Evolutionary conservation across 2,113 vertebrate species (phyloP).

Genomic region (Pavo muticus): DNA sequence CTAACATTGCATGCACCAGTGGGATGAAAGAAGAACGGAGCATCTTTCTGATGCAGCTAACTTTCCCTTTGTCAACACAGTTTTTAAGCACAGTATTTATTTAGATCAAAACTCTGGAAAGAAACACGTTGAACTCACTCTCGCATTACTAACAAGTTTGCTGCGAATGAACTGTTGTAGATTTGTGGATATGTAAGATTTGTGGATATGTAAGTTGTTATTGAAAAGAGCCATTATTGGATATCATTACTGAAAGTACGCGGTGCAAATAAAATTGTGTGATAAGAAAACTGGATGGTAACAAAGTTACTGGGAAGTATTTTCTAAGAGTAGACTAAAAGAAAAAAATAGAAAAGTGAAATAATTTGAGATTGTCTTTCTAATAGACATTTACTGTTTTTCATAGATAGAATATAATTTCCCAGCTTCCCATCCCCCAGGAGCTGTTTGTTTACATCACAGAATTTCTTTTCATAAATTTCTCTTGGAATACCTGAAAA

Average conservation of each 20-base stretch:
- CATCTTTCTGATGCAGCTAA: neutral
- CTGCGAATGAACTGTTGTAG: neutral
- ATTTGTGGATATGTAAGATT: neutral
- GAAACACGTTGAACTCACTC: neutral
- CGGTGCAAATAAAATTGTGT: neutral
- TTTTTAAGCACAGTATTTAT: neutral
- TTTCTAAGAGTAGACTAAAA: neutral
- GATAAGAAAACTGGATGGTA: neutral
- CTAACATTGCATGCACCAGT: neutral
- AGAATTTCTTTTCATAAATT: conserved; percentile 37
- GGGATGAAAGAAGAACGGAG: neutral
- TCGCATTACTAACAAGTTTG: neutral
- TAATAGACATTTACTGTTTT: neutral
- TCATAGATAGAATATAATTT: neutral
- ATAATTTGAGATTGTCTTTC: neutral
- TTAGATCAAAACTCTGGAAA: neutral
- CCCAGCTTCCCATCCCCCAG: neutral
- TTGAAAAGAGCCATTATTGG: neutral
- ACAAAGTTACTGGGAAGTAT: neutral
- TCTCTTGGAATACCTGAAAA: neutral
- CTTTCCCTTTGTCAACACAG: neutral
- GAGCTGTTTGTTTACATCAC: neutral
- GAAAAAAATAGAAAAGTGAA: neutral
- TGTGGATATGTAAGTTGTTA: neutral
- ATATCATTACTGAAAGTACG: neutral